Conservation (phyloP, 2,113 vertebrate genomes). For the Zapus hudsonius region DNA sequence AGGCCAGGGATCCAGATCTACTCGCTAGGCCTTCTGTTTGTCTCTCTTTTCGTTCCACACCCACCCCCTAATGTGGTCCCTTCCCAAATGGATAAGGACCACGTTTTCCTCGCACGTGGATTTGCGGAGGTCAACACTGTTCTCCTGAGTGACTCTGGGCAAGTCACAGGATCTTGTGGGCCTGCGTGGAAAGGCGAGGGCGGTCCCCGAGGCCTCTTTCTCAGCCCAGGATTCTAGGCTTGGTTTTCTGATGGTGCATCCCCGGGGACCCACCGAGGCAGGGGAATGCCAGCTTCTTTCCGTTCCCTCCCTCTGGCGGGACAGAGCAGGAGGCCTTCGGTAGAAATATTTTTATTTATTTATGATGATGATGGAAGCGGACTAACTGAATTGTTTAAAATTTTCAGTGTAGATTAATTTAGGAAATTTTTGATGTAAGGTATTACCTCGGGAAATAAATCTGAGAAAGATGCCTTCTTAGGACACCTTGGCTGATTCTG, state of each 20-base stretch:
- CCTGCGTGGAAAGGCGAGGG: neutral
- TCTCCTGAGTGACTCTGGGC: slow-evolving; percentile 10
- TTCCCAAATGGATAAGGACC: neutral
- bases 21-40: neutral
- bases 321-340: neutral
- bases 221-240: neutral
- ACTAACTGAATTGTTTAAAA: neutral
- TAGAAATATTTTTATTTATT: too few relatives aligned
- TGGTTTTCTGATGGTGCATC: neutral
- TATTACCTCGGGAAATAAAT: neutral
- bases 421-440: neutral
- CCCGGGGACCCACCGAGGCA: too few relatives aligned
- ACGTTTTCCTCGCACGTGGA: neutral
- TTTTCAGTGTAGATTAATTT: slow-evolving; percentile 19
- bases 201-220: neutral
- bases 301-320: neutral
- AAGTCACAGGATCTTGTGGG: neutral
- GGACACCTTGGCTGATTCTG: neutral
- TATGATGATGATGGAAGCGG: neutral
- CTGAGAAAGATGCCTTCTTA: neutral
- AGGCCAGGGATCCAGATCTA: neutral
- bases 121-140: neutral
- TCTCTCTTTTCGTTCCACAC: neutral
- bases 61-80: neutral
- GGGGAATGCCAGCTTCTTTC: neutral